Percentiles rank a stretch among this genome's conserved stretches.
phyloP scores from a whole-genome alignment of 2,113 vertebrate species.

The Hyperopisus bebe region DNA sequence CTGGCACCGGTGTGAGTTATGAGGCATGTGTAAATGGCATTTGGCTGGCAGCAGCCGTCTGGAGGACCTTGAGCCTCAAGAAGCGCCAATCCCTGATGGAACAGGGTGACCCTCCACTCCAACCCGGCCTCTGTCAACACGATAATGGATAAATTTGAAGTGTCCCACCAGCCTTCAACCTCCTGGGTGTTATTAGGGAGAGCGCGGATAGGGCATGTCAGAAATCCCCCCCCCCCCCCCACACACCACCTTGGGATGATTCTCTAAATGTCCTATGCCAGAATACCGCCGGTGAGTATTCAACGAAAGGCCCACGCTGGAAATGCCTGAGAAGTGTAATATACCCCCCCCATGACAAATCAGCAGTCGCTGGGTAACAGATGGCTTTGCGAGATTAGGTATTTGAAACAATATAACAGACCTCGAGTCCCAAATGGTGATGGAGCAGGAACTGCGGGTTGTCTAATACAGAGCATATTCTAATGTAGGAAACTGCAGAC shows the following conservation, averaged over 20 bases:
- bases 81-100: not conserved
- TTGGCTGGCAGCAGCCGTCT: not conserved
- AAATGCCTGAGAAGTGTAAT: not conserved
- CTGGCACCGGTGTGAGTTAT: not conserved
- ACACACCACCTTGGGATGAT: not conserved
- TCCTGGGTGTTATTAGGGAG: not conserved
- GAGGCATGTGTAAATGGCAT: not conserved
- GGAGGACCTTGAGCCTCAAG: not conserved
- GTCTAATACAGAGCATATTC: not conserved
- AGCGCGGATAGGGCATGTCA: not conserved
- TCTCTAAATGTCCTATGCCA: not conserved
- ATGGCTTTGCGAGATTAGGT: slow-evolving; percentile 17
- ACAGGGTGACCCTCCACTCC: not conserved
- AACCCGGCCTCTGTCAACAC: not conserved
- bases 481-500: not conserved
- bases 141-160: not conserved
- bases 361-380: slow-evolving; percentile 9
- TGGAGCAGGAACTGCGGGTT: not conserved
- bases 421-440: not conserved
- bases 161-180: not conserved
- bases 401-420: slow-evolving; percentile 6
- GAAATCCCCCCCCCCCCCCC: not conserved
- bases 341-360: not conserved
- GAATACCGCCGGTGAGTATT: not conserved
- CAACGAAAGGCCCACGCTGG: not conserved